These are phyloP conservation scores for Macrosiphum euphorbiae DNA, from an alignment of 2,888 invertebrate species.

Conservation along the genomic window DNA sequence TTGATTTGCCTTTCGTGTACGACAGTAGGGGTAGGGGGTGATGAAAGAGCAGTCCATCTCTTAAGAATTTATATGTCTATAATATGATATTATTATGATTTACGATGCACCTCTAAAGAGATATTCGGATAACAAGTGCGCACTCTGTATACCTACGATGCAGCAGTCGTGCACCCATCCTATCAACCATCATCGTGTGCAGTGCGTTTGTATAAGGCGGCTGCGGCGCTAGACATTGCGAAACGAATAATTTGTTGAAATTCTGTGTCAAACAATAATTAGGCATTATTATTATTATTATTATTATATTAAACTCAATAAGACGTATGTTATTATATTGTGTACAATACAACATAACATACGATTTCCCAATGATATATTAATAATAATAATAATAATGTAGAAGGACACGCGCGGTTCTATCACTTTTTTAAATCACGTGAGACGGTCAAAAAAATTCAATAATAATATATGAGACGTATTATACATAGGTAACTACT, in stretches of 20 bases:
- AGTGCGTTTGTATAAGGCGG: background rate
- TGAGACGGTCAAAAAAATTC: background rate
- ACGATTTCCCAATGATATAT: background rate
- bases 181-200: background rate
- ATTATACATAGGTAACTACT: no score
- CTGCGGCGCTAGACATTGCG: background rate
- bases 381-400: no score
- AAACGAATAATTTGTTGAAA: constrained; percentile 19
- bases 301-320: background rate
- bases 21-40: no score
- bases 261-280: constrained; percentile 40
- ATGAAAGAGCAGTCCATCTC: no score
- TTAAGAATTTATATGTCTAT: no score
- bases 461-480: background rate
- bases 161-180: background rate
- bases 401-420: background rate
- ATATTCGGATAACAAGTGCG: background rate
- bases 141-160: no score
- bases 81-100: background rate
- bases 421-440: constrained; percentile 36
- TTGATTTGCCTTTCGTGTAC: no score
- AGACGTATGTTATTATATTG: background rate
- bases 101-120: background rate
- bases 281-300: background rate
- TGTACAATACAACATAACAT: background rate